Conservation (phyloP, 2,113 vertebrate genomes). For the Petrocephalus microphthalmus region DNA sequence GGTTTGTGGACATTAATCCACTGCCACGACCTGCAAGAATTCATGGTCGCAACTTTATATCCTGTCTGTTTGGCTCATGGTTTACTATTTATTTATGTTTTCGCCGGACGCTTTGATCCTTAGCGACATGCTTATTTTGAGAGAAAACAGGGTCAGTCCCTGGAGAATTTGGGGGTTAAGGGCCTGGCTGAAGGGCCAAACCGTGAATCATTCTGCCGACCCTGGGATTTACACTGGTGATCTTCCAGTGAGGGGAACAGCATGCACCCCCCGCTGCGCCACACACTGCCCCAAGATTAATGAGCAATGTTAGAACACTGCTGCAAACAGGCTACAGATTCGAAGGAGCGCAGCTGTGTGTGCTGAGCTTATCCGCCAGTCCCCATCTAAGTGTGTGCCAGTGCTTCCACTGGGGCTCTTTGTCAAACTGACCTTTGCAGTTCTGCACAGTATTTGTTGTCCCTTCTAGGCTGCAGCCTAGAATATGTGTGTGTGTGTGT, state of each 20-base stretch:
- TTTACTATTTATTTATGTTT: not conserved
- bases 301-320: not conserved
- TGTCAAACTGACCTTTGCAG: not conserved
- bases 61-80: not conserved
- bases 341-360: not conserved
- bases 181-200: not conserved
- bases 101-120: not conserved
- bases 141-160: not conserved
- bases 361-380: not conserved
- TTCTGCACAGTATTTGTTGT: not conserved
- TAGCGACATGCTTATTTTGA: not conserved
- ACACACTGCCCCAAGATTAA: not conserved
- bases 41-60: not conserved
- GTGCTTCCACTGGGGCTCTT: not conserved
- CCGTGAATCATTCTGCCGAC: not conserved
- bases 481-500: not conserved
- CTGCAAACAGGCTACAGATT: not conserved
- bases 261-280: not conserved
- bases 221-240: not conserved
- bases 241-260: not conserved
- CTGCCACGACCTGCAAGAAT: not conserved
- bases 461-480: not conserved
- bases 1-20: constrained; percentile 13
- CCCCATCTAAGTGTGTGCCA: not conserved
- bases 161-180: not conserved